These are phyloP conservation scores for Microtus ochrogaster DNA, from an alignment of 2,113 vertebrate genomes.

Conservation along the genomic window DNA sequence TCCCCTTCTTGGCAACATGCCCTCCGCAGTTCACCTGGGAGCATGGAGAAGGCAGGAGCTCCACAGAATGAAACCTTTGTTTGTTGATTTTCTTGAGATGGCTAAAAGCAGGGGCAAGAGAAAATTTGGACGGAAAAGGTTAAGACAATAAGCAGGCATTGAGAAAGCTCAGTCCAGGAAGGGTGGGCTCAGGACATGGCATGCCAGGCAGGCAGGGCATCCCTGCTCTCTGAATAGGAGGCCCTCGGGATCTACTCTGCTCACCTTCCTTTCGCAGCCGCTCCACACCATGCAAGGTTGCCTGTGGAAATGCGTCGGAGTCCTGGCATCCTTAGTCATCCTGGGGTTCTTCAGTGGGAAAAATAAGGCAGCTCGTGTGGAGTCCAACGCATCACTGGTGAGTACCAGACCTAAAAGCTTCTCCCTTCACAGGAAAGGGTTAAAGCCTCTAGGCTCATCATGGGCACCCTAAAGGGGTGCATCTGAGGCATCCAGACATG, in stretches of 20 bases:
- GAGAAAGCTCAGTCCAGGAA: neutral
- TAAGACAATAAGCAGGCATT: neutral
- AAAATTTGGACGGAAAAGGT: neutral
- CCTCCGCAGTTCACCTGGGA: neutral
- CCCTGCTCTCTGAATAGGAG: neutral
- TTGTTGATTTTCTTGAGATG: neutral
- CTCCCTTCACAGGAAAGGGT: neutral
- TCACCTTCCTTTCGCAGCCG: neutral
- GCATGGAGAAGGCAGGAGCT: neutral
- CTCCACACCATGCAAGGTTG: neutral
- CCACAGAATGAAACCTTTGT: too few species aligned
- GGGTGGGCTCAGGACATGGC: neutral
- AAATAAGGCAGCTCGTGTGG: neutral
- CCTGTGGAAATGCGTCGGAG: neutral
- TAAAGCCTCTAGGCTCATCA: neutral
- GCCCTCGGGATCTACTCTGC: fast-evolving
- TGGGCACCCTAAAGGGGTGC: neutral
- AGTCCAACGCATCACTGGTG: neutral
- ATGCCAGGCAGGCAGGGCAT: neutral
- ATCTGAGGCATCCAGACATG: neutral
- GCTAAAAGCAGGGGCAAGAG: too few species aligned
- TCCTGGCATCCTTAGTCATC: neutral
- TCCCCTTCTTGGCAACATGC: neutral
- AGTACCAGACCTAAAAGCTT: neutral
- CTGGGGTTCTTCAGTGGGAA: conserved; percentile 6